Evolutionary conservation across 2,888 invertebrate species (phyloP).

Genomic region (Platycnemis pennipes): DNA sequence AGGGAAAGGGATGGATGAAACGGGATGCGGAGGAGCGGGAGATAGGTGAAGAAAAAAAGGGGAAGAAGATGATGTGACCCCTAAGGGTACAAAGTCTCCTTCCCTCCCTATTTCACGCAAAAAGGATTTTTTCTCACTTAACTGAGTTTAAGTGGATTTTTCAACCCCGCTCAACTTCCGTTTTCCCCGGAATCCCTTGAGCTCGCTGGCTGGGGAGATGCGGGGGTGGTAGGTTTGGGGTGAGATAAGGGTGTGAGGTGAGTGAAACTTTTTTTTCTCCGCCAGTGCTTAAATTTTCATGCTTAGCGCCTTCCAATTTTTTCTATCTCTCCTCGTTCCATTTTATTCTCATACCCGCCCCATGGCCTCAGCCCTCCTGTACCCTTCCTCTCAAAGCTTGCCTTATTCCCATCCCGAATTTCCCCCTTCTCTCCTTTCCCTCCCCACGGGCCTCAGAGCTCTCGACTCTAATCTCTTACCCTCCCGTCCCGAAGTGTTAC

Average conservation of each 20-base stretch:
- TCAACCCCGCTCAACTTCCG: constrained; percentile 65
- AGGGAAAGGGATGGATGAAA: neutral
- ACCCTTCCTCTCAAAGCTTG: neutral
- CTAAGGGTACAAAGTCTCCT: constrained; percentile 58
- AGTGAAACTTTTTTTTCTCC: constrained; percentile 33
- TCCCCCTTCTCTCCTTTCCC: no score
- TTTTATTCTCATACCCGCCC: neutral
- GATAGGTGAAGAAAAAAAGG: neutral
- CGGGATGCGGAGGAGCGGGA: neutral
- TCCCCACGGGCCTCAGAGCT: neutral
- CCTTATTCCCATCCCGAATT: neutral
- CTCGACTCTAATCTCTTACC: neutral
- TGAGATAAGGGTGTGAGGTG: neutral
- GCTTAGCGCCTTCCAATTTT: constrained; percentile 54
- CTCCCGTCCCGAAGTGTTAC: constrained; percentile 25
- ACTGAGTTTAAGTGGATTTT: constrained; percentile 67
- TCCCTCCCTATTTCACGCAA: constrained; percentile 55
- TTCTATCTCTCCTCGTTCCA: constrained; percentile 11
- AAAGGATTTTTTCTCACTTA: constrained; percentile 66
- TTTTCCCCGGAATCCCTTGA: constrained; percentile 52
- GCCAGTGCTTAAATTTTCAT: constrained; percentile 58
- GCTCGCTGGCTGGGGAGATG: neutral
- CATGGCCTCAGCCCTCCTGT: neutral
- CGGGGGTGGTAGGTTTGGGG: neutral
- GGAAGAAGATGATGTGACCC: constrained; percentile 59